Conservation (phyloP, 2,113 vertebrate genomes). For the Camarhynchus parvulus region DNA sequence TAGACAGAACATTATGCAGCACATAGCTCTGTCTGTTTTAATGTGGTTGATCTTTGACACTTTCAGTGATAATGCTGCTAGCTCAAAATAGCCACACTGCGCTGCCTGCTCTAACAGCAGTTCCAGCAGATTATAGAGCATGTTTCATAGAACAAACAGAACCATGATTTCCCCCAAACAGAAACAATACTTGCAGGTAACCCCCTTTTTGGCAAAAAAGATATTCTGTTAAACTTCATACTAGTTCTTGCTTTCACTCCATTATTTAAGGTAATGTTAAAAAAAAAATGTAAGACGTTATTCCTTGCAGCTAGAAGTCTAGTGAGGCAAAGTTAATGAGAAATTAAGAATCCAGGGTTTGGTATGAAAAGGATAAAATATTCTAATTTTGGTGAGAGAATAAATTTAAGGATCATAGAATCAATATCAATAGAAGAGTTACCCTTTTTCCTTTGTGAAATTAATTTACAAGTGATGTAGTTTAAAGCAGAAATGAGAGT, state of each 20-base stretch:
- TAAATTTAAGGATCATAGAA: neutral
- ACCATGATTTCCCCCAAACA: neutral
- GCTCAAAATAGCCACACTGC: neutral
- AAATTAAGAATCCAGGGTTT: neutral
- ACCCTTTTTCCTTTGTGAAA: neutral
- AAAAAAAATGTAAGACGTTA: neutral
- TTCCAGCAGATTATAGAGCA: neutral
- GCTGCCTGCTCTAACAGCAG: neutral
- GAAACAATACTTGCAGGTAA: neutral
- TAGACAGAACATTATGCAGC: neutral
- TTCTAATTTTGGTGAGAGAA: neutral
- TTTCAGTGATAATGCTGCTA: neutral
- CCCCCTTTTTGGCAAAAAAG: neutral
- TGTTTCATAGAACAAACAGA: neutral
- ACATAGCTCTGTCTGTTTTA: neutral
- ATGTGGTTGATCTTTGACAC: neutral
- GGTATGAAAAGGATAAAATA: neutral
- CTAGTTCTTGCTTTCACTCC: neutral
- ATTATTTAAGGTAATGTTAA: neutral
- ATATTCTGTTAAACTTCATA: neutral
- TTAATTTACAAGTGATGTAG: neutral
- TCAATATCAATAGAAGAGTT: neutral
- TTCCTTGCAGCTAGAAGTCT: neutral
- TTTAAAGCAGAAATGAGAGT: neutral
- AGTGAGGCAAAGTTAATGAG: neutral